These are phyloP conservation scores for Cosmia trapezina DNA, from an alignment of 2,888 invertebrate genomes.

Conservation along the genomic window DNA sequence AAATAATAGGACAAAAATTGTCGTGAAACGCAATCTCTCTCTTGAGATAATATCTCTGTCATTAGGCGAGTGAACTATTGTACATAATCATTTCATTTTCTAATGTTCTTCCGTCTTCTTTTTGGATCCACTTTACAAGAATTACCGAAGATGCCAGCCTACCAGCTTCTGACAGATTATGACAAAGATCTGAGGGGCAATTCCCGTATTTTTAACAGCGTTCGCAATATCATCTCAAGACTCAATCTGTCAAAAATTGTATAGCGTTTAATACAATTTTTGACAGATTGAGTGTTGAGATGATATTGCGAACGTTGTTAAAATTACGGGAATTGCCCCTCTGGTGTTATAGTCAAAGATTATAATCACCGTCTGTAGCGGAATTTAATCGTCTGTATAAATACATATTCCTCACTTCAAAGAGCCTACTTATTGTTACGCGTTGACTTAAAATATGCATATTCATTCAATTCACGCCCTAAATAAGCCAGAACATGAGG, in stretches of 20 bases:
- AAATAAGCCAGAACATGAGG: conserved; percentile 75
- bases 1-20: conserved; percentile 53
- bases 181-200: not conserved
- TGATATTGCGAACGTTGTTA: too few species aligned
- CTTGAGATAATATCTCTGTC: conserved; percentile 32
- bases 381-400: conserved; percentile 23
- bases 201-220: too few species aligned
- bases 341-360: not conserved
- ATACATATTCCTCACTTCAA: conserved; percentile 42
- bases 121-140: not conserved
- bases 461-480: conserved; percentile 77
- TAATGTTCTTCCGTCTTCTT: conserved; percentile 1
- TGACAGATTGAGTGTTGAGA: too few species aligned
- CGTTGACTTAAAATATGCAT: conserved; percentile 61
- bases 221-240: too few species aligned
- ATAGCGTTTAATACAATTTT: too few species aligned
- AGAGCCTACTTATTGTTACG: conserved; percentile 42
- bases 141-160: not conserved
- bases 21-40: conserved; percentile 42
- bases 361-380: not conserved
- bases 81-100: conserved; percentile 28
- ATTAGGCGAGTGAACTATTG: conserved; percentile 16
- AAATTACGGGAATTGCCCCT: too few species aligned
- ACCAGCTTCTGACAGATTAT: not conserved
- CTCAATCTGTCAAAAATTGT: too few species aligned